Conservation (phyloP, 2,113 vertebrate genomes). For the Scytalopus superciliaris region DNA sequence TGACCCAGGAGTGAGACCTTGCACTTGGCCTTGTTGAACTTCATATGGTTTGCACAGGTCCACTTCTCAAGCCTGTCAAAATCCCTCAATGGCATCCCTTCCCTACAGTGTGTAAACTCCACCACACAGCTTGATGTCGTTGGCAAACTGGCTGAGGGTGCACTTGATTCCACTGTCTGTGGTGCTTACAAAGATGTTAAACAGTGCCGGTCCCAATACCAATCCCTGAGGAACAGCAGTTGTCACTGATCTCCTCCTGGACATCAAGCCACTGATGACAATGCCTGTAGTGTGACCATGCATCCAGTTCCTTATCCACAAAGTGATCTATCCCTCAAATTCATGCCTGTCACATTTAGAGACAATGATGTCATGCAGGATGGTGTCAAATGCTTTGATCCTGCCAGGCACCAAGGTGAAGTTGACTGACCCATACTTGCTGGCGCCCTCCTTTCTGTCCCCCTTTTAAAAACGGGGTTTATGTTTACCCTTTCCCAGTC, state of each 20-base stretch:
- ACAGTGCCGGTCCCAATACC: background rate
- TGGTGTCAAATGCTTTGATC: background rate
- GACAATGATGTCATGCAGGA: background rate
- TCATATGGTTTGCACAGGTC: background rate
- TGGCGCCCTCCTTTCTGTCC: background rate
- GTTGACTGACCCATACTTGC: background rate
- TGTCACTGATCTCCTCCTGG: background rate
- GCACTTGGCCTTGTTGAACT: background rate
- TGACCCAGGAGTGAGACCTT: background rate
- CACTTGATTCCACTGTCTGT: background rate
- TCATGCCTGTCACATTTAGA: background rate
- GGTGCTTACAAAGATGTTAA: background rate
- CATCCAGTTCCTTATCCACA: background rate
- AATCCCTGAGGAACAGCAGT: background rate
- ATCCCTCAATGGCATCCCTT: background rate
- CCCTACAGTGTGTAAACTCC: background rate
- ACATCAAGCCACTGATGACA: background rate
- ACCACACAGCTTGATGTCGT: background rate
- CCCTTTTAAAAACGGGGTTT: background rate
- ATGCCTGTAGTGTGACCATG: background rate
- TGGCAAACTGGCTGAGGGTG: background rate
- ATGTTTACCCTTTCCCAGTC: background rate
- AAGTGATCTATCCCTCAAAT: background rate
- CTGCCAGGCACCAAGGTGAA: background rate
- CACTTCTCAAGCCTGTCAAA: background rate